phyloP scores from a whole-genome alignment of 2,888 invertebrate species.

The Hypsopygia costalis region DNA sequence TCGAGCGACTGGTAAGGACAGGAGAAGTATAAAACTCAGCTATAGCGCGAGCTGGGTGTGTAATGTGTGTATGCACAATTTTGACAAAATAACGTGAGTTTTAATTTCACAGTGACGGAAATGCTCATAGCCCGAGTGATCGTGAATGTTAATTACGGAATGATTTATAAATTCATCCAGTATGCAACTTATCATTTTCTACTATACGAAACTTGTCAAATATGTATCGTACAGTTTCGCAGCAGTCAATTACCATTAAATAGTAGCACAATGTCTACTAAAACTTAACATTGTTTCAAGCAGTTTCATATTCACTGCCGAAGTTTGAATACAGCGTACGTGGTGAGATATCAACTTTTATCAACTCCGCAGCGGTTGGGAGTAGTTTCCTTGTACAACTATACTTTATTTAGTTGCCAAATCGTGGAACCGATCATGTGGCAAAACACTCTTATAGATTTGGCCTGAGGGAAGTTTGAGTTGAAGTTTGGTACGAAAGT shows the following conservation, averaged over 20 bases:
- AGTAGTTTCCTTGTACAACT: conserved; percentile 37
- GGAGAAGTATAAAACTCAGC: too few relatives aligned
- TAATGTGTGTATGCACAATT: too few relatives aligned
- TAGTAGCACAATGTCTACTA: conserved; percentile 15
- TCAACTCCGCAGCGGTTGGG: conserved; percentile 39
- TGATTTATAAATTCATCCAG: too few relatives aligned
- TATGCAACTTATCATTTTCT: too few relatives aligned
- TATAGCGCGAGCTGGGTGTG: too few relatives aligned
- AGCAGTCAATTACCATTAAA: conserved; percentile 6
- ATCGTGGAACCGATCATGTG: conserved; percentile 77
- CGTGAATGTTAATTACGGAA: too few relatives aligned
- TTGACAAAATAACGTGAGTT: too few relatives aligned
- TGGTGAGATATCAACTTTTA: conserved; percentile 50
- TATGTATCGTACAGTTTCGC: background rate
- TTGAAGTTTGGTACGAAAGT: conserved; percentile 53
- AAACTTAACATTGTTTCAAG: conserved; percentile 30
- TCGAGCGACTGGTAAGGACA: too few relatives aligned
- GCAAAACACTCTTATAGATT: conserved; percentile 77
- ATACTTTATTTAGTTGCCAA: conserved; percentile 74
- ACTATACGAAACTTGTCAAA: too few relatives aligned
- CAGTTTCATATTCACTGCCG: conserved; percentile 50
- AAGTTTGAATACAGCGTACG: conserved; percentile 39
- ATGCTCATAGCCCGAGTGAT: too few relatives aligned
- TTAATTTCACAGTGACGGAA: too few relatives aligned
- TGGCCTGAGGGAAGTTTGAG: conserved; percentile 74